Conservation (phyloP, 2,888 invertebrate species). For the Mesochorus sp. region DNA sequence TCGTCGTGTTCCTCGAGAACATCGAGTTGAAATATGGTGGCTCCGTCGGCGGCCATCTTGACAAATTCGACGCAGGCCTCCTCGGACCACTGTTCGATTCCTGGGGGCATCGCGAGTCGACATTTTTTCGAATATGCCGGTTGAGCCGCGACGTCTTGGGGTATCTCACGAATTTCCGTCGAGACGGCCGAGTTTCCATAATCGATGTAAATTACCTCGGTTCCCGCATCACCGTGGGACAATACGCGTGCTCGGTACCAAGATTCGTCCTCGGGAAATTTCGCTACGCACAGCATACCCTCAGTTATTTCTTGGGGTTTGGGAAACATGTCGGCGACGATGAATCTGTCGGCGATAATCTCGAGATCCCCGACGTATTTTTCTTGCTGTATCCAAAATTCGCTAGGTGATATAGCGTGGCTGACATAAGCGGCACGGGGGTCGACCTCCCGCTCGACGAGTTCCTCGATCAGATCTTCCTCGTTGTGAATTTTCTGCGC, state of each 20-base stretch:
- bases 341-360: conserved; percentile 85
- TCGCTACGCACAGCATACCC: conserved; percentile 86
- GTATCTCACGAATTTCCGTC: conserved; percentile 85
- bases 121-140: conserved; percentile 87
- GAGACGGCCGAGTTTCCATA: conserved; percentile 87
- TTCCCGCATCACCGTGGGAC: conserved; percentile 84
- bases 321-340: conserved; percentile 83
- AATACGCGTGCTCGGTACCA: conserved; percentile 88
- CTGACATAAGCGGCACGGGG: conserved; percentile 86
- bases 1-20: conserved; percentile 84
- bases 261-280: conserved; percentile 86
- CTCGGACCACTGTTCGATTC: conserved; percentile 81
- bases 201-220: conserved; percentile 87
- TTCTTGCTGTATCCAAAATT: conserved; percentile 90
- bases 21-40: conserved; percentile 83
- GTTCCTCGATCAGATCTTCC: conserved; percentile 72
- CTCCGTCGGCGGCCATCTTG: conserved; percentile 82
- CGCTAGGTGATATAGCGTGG: conserved; percentile 86
- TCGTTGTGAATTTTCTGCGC: conserved; percentile 69
- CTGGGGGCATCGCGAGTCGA: conserved; percentile 83
- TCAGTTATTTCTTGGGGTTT: conserved; percentile 83
- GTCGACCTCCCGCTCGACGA: conserved; percentile 78
- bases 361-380: conserved; percentile 85
- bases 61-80: conserved; percentile 78
- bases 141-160: conserved; percentile 84